Evolutionary conservation across 2,888 invertebrate species (phyloP).

Genomic region (Danaus chrysippus): DNA sequence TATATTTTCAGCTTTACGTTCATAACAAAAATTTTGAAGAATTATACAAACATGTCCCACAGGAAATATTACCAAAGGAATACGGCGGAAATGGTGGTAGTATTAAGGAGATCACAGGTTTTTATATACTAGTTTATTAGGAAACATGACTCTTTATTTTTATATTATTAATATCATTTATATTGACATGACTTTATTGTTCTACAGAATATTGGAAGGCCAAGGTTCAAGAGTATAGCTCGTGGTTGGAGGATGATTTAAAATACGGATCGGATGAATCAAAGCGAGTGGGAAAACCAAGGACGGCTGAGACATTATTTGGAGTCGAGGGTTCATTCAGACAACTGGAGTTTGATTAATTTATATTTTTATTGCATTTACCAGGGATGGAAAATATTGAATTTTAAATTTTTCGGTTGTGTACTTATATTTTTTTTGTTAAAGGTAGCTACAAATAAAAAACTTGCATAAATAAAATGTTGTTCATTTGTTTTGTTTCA

Average conservation of each 20-base stretch:
- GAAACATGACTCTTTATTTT: neutral
- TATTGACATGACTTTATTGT: neutral
- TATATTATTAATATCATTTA: neutral
- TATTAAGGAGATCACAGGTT: slow-evolving; percentile 64
- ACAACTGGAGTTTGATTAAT: slow-evolving; percentile 63
- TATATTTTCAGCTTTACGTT: slow-evolving; percentile 59
- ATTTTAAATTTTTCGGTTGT: neutral
- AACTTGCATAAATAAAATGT: too few relatives aligned
- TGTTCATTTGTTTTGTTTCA: too few relatives aligned
- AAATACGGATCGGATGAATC: slow-evolving; percentile 75
- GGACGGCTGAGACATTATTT: slow-evolving; percentile 74
- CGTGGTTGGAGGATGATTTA: slow-evolving; percentile 74
- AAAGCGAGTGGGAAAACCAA: slow-evolving; percentile 75
- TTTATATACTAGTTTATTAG: slow-evolving; percentile 10
- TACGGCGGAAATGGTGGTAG: slow-evolving; percentile 82
- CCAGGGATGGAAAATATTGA: neutral
- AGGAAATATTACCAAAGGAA: slow-evolving; percentile 79
- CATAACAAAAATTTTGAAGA: slow-evolving; percentile 76
- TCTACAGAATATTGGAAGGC: slow-evolving; percentile 55
- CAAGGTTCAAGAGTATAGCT: slow-evolving; percentile 67
- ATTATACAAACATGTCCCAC: slow-evolving; percentile 78
- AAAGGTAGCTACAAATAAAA: too few relatives aligned
- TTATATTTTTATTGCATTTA: neutral
- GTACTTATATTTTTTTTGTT: too few relatives aligned
- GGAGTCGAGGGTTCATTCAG: slow-evolving; percentile 79